A percentile compares a stretch with the other conserved stretches of the same genome.
These are phyloP conservation scores for Lasioglossum zephyrum DNA, from an alignment of 2,888 invertebrate genomes.

Conservation along the genomic window DNA sequence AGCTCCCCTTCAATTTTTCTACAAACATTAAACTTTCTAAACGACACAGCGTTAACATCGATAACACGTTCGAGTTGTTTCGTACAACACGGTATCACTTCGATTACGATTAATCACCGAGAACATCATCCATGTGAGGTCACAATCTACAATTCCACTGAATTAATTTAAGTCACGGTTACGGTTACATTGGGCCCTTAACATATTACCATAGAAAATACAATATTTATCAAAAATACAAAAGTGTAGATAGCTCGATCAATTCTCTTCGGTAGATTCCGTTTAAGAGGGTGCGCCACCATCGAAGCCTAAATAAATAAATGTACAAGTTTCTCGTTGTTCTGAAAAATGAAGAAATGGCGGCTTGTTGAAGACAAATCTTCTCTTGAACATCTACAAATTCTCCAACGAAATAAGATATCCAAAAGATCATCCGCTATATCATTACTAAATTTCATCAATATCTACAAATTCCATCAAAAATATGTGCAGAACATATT, in stretches of 20 bases:
- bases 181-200: constrained; percentile 17
- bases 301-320: not conserved
- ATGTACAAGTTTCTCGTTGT: not conserved
- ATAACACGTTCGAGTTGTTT: constrained; percentile 50
- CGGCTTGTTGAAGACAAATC: not conserved
- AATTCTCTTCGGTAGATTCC: not conserved
- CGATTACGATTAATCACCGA: constrained; percentile 53
- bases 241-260: constrained; percentile 1
- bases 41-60: constrained; percentile 31
- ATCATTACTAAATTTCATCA: not conserved
- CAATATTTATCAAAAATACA: constrained; percentile 47
- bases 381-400: not conserved
- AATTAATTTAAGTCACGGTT: constrained; percentile 46
- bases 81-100: constrained; percentile 47
- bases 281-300: not conserved
- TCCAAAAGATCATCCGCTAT: not conserved
- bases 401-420: not conserved
- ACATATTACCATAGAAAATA: constrained; percentile 29
- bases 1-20: constrained; percentile 33
- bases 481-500: not conserved
- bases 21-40: constrained; percentile 41
- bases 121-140: constrained; percentile 52
- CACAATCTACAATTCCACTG: constrained; percentile 23
- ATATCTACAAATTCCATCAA: no score
- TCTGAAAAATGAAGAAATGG: not conserved